phyloP scores from a whole-genome alignment of 92 coral and sea anemone genomes.

The Phenganax subtilis region DNA sequence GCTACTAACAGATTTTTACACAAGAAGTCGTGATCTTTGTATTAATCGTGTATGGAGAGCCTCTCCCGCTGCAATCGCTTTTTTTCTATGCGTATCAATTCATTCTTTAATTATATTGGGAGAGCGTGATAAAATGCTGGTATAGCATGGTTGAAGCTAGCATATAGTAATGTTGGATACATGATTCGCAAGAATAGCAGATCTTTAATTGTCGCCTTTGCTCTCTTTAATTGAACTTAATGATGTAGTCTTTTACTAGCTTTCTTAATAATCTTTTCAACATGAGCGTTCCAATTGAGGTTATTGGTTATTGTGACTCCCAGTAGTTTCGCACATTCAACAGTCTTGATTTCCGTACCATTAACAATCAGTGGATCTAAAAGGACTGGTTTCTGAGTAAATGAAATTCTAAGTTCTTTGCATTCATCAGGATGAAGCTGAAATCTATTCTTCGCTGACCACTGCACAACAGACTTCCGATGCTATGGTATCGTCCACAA shows the following conservation, averaged over 20 bases:
- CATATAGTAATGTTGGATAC: no score
- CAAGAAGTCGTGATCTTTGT: no score
- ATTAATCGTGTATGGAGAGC: no score
- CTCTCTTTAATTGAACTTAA: background rate
- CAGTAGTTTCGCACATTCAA: constrained; percentile 11
- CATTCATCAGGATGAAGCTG: constrained; percentile 27
- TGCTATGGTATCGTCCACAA: constrained; percentile 15
- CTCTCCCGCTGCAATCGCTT: no score
- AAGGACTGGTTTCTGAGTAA: background rate
- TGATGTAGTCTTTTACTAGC: background rate
- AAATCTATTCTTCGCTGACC: constrained; percentile 22
- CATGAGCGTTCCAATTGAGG: background rate
- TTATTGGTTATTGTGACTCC: constrained; percentile 12
- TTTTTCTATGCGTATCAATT: no score
- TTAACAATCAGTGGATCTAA: background rate
- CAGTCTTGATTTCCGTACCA: constrained; percentile 3
- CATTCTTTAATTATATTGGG: no score
- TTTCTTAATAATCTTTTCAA: background rate
- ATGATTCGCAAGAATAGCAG: no score
- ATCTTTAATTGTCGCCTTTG: no score
- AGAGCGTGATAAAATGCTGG: no score
- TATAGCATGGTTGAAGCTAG: no score
- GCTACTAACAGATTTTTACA: no score
- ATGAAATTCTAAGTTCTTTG: constrained; percentile 15
- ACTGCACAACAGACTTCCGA: constrained; percentile 14